A percentile compares a stretch with the other conserved stretches of the same genome.
phyloP scores from a whole-genome alignment of 2,797 vertebrate species.

The Chrysocyon brachyurus region DNA sequence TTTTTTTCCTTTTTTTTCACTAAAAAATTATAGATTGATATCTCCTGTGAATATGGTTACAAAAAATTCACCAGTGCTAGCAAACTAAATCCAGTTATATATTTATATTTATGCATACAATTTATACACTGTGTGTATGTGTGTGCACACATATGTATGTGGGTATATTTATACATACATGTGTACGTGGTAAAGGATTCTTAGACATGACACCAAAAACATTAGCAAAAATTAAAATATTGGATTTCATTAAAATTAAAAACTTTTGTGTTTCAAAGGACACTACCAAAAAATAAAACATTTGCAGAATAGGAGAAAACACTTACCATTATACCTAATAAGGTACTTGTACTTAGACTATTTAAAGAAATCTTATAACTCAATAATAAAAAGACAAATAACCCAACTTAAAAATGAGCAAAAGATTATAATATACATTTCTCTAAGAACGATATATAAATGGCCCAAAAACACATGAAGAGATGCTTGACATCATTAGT shows the following conservation, averaged over 20 bases:
- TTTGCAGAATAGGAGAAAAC: not conserved
- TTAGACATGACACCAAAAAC: not conserved
- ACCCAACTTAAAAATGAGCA: not conserved
- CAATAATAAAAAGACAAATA: constrained; percentile 5
- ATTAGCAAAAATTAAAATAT: not conserved
- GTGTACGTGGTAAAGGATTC: not conserved
- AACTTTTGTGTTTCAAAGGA: not conserved
- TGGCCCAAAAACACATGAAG: not conserved
- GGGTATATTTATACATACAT: not conserved
- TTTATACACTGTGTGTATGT: not conserved
- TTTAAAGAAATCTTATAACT: not conserved
- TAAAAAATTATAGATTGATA: not conserved
- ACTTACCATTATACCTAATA: not conserved
- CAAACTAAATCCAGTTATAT: not conserved
- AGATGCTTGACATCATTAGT: not conserved
- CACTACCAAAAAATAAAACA: not conserved
- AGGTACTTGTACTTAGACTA: not conserved
- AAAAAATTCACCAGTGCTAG: not conserved
- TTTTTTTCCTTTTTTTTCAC: no score
- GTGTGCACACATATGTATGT: not conserved
- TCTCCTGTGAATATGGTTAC: not conserved
- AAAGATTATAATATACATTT: not conserved
- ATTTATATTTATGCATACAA: not conserved
- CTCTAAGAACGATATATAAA: not conserved
- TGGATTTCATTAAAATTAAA: constrained; percentile 33